These are phyloP conservation scores for Antigone vipio DNA, from an alignment of 2,113 vertebrate genomes.

Conservation along the genomic window DNA sequence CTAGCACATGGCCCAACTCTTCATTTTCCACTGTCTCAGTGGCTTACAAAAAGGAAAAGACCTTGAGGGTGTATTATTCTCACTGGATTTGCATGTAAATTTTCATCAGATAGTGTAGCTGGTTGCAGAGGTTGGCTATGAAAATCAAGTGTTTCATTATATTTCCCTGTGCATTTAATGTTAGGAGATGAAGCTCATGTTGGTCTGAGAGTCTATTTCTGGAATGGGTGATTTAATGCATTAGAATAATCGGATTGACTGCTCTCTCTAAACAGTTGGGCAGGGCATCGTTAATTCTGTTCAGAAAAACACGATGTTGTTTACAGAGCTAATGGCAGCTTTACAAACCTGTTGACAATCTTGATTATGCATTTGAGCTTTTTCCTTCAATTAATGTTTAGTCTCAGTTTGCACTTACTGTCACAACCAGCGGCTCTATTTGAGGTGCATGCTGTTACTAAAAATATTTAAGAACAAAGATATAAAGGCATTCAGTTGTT, in stretches of 20 bases:
- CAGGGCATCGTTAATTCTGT: neutral
- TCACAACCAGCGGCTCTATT: neutral
- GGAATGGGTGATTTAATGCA: neutral
- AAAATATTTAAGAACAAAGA: neutral
- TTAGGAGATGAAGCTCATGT: neutral
- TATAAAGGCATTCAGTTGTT: neutral
- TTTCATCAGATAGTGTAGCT: neutral
- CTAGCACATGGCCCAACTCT: fast-evolving
- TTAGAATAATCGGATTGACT: constrained; percentile 36
- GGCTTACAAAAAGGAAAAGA: neutral
- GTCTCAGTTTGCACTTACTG: neutral
- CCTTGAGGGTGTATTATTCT: neutral
- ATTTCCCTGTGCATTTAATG: neutral
- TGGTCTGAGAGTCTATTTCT: neutral
- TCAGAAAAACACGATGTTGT: neutral
- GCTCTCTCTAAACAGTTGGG: neutral
- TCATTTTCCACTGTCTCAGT: neutral
- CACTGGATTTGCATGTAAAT: neutral
- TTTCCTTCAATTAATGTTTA: neutral
- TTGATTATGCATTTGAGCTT: neutral
- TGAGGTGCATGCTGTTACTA: neutral
- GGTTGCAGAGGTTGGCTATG: neutral
- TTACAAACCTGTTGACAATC: neutral
- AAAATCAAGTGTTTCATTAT: neutral
- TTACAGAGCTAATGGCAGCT: neutral